Evolutionary conservation across 2,888 invertebrate genomes (phyloP).

Genomic region (Hofmannophila pseudospretella): DNA sequence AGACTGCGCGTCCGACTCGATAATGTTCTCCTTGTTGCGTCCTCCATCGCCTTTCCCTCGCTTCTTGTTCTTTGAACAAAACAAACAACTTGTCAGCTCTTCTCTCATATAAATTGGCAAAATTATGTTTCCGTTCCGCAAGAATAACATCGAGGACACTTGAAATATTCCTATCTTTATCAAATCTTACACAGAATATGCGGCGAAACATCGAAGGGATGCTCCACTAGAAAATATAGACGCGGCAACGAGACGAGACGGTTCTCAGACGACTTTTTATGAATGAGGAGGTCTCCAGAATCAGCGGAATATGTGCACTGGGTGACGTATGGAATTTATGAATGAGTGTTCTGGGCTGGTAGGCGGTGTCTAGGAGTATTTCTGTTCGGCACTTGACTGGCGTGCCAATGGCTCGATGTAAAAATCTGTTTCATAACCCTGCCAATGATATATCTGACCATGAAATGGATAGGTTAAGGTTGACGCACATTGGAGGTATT

Average conservation of each 20-base stretch:
- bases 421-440: slow-evolving; percentile 62
- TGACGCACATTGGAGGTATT: slow-evolving; percentile 13
- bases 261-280: slow-evolving; percentile 35
- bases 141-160: no score
- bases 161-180: no score
- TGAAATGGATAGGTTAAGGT: slow-evolving; percentile 49
- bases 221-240: slow-evolving; percentile 20
- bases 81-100: no score
- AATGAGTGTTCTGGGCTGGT: slow-evolving; percentile 50
- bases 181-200: slow-evolving; percentile 51
- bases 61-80: slow-evolving; percentile 61
- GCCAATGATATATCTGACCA: slow-evolving; percentile 58
- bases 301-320: slow-evolving; percentile 38
- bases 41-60: slow-evolving; percentile 45
- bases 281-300: slow-evolving; percentile 33
- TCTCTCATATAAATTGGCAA: slow-evolving; percentile 8
- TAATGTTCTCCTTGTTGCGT: slow-evolving; percentile 60
- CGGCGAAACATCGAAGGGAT: slow-evolving; percentile 53
- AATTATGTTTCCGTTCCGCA: slow-evolving; percentile 11
- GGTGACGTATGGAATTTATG: slow-evolving; percentile 51
- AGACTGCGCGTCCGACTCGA: slow-evolving; percentile 29
- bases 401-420: slow-evolving; percentile 60
- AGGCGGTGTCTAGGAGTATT: slow-evolving; percentile 66
- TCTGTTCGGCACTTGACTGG: slow-evolving; percentile 64
- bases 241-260: no score